These are phyloP conservation scores for Proales similis DNA, from an alignment of 1,140 invertebrate species.

Conservation along the genomic window DNA sequence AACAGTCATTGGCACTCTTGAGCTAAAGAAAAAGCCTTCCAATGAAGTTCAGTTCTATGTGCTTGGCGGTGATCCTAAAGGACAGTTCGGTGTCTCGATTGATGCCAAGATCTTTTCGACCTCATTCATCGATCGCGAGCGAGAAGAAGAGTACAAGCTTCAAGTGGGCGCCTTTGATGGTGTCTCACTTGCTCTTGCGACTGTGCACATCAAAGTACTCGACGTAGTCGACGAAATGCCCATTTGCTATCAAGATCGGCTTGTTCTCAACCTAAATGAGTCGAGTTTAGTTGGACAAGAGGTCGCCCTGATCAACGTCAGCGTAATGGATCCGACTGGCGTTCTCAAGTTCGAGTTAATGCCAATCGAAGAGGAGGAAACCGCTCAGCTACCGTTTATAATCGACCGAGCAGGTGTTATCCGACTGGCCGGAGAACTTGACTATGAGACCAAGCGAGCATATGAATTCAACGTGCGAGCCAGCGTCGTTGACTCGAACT, in stretches of 20 bases:
- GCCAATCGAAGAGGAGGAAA: neutral
- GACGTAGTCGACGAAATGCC: constrained; percentile 10
- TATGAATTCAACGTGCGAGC: constrained; percentile 23
- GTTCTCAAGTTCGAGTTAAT: neutral
- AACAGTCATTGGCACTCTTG: constrained; percentile 9
- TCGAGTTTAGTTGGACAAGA: neutral
- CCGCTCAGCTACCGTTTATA: neutral
- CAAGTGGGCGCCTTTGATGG: constrained; percentile 23
- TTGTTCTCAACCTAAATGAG: neutral
- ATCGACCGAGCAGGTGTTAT: neutral
- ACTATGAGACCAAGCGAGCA: constrained; percentile 4
- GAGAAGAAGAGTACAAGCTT: neutral
- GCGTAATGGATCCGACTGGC: neutral
- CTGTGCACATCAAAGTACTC: constrained; percentile 11
- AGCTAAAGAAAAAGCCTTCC: neutral
- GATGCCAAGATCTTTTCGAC: constrained; percentile 25
- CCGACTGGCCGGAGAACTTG: neutral
- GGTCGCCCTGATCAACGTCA: neutral
- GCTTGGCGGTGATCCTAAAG: constrained; percentile 1
- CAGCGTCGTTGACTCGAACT: neutral
- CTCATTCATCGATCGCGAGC: constrained; percentile 11
- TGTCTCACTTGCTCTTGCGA: neutral
- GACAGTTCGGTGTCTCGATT: constrained; percentile 15
- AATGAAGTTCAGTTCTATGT: constrained; percentile 15
- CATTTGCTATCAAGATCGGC: neutral